Base-by-base conservation (phyloP, 2,113 vertebrate species). In the Salvator merianae region DNA sequence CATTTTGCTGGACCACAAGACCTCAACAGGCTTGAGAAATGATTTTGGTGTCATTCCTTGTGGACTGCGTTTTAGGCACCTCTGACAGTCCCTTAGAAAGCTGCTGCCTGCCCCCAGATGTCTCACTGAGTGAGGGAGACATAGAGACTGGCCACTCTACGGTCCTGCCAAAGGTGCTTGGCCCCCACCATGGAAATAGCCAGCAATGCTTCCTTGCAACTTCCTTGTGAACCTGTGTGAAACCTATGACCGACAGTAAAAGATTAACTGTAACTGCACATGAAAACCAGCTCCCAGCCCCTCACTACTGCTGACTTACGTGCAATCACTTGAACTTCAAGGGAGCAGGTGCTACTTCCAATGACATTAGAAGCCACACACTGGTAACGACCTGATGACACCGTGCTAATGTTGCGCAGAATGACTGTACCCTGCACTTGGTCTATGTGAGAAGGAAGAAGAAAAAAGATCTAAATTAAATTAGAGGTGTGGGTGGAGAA, bases 341-440 rank as follows among this genome's bases (percentile, higher is more conserved):
- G 95, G 91, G 98, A 94, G 90, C 99, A 99, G 79, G 97, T 99
- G 95, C 97, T 99, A 90, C 97, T 98, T 89, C 98, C 99, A 16
- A 99, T 99, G 87, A 96, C 96, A 5, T 99, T 99, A 91, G 97
- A 97, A 92, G 98, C 97, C 84, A 97, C 97, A 70, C 99, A 99
- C 94, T 99, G 99, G 94, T 99, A 99, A 89, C 98, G 94, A 87
- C 99, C 99, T 84, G 98, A 99, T 81, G 97, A 97, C 89, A 96
- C 93, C 88, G 95, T 94, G 88, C 98, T 99, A 94, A 99, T 98
- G 96, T 99, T 99, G 94, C 97, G 97, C 85, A 99, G 96, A 70
- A 97, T 96, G 82, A 99, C 97, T 34, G 98, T 98, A 63, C 99
- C 99, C 95, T 98, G 98, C 95, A 98, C 97, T 95, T 98, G 98